Evolutionary conservation across 2,113 vertebrate genomes (phyloP).

Genomic region (Atlantisia rogersi): DNA sequence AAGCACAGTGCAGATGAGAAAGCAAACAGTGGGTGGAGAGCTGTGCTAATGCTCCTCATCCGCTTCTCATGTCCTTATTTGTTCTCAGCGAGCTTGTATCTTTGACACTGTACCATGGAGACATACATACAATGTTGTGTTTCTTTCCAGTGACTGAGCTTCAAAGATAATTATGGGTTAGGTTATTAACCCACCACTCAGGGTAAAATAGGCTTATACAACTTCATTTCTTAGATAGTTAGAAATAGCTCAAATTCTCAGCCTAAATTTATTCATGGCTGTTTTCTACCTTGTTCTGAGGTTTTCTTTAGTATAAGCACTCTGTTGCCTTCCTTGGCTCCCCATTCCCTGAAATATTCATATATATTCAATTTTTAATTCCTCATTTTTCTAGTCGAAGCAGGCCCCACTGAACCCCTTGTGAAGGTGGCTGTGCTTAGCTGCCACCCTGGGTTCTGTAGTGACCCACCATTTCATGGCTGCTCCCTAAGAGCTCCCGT

Average conservation of each 20-base stretch:
- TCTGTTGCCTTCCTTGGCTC: neutral
- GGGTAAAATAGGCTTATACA: neutral
- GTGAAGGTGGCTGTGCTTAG: neutral
- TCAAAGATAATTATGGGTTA: neutral
- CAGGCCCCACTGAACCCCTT: neutral
- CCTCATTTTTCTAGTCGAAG: neutral
- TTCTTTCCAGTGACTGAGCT: neutral
- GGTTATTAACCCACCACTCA: neutral
- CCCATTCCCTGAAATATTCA: neutral
- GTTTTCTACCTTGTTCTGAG: neutral
- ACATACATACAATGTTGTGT: neutral
- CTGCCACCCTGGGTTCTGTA: neutral
- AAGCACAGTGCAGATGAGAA: neutral
- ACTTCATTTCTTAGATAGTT: neutral
- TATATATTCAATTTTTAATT: neutral
- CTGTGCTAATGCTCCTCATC: slow-evolving; percentile 49
- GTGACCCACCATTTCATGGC: neutral
- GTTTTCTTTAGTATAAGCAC: neutral
- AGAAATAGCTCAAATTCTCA: neutral
- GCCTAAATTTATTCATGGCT: neutral
- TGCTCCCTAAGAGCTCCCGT: neutral
- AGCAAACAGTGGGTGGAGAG: slow-evolving; percentile 51
- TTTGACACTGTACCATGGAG: slow-evolving; percentile 22
- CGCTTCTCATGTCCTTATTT: slow-evolving; percentile 39
- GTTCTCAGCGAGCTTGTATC: neutral